Evolutionary conservation across 2,797 vertebrate genomes (phyloP), one percentile per base, ranked within the genome.

Genomic region (Rhabdophis nuchalis): DNA sequence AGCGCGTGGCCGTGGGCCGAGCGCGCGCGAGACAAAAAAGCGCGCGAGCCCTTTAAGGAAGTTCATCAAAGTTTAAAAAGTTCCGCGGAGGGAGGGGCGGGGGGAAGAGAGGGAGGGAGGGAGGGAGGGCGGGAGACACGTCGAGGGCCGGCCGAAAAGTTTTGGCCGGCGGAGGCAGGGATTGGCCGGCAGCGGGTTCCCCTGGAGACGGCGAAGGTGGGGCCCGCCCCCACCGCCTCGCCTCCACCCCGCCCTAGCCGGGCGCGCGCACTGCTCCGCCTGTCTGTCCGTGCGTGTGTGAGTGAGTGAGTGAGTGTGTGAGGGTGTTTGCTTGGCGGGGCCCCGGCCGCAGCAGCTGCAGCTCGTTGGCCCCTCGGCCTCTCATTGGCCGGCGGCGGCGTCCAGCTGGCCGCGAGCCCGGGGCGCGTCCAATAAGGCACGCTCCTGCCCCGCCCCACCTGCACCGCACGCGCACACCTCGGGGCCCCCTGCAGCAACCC

Each of bases 161-260:
- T 32, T 64, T 18, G 52, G 72, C 57, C 27, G 87, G 88, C 50
- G 85, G 87, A 50, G 82, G 89, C 86, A 29, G 86, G 61, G 90
- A 94, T 92, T 92, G 93, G 93, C 90, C 64, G 90, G 16, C 68
- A 3, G 46, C n/a, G 89, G 64, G 94, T 94, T 94, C 95, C 96
- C 95, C 93, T 68, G 95, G 95, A 93, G 95, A 94, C 94, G 94
- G 95, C 94, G 93, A 89, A 89, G 95, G 85, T 46, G 86, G 95
- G 93, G 92, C 57, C 32, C 91, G 95, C 89, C 96, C 92, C 96
- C 92, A 92, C 94, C 91, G 93, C 93, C 94, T 95, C 96, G 93
- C 93, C 95, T 91, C 90, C 94, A 92, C 92, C 92, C 89, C 72
- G 25, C 1, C 58, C 41, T 25, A 60, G 58, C 58, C 25, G n/a